A percentile compares a stretch with the other conserved stretches of the same genome.
These are phyloP conservation scores for Drosophila putrida DNA, from an alignment of 2,888 invertebrate genomes.

Conservation along the genomic window DNA sequence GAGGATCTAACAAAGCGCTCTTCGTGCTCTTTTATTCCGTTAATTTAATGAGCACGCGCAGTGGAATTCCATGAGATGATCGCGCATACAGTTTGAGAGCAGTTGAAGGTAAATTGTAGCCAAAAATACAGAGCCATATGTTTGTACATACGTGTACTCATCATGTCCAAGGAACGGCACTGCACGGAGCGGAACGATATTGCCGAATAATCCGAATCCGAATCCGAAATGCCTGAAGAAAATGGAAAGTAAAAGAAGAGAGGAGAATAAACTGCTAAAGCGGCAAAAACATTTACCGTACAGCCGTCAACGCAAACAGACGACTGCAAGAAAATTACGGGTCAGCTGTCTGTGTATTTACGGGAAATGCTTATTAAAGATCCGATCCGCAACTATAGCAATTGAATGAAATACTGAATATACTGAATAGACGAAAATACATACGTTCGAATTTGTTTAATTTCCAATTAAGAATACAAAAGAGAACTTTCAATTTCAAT, in stretches of 20 bases:
- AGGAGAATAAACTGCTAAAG: slow-evolving; percentile 34
- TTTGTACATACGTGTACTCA: slow-evolving; percentile 8
- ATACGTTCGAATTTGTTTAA: slow-evolving; percentile 11
- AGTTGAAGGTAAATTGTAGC: slow-evolving; percentile 55
- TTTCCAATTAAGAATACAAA: slow-evolving; percentile 14
- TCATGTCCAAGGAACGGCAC: slow-evolving; percentile 37
- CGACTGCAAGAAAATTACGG: slow-evolving; percentile 41
- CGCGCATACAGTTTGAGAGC: slow-evolving; percentile 62
- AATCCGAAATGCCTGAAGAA: slow-evolving; percentile 49
- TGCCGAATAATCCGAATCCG: slow-evolving; percentile 26
- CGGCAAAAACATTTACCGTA: slow-evolving; percentile 67
- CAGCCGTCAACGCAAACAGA: slow-evolving; percentile 74
- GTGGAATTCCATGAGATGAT: slow-evolving; percentile 62
- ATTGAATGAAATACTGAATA: not conserved
- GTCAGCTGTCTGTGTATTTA: slow-evolving; percentile 17
- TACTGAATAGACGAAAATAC: not conserved
- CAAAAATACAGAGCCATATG: slow-evolving; percentile 41
- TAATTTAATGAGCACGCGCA: slow-evolving; percentile 31
- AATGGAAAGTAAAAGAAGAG: slow-evolving; percentile 74
- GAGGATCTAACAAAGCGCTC: slow-evolving; percentile 21
- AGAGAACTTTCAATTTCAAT: slow-evolving; percentile 17
- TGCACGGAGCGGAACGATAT: slow-evolving; percentile 10
- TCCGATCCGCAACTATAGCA: not conserved
- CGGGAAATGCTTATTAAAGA: slow-evolving; percentile 7
- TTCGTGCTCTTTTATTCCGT: slow-evolving; percentile 11